These are phyloP conservation scores for Aradophagus sp. DNA, from an alignment of 1,140 invertebrate genomes.

Conservation along the genomic window DNA sequence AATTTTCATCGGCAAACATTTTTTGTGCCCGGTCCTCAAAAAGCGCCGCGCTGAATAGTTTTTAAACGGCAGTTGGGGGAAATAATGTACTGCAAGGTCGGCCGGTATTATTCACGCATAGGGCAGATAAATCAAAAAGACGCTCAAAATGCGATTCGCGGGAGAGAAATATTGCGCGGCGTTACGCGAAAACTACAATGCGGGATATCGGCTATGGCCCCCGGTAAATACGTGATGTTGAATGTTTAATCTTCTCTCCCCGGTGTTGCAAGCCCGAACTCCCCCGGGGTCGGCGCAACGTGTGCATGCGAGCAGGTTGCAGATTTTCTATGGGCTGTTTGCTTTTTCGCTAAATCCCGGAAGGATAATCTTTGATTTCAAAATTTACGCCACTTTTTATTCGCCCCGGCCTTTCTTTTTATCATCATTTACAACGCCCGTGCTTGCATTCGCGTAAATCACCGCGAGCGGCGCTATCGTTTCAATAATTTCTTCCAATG, in stretches of 20 bases:
- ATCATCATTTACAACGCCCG: no score
- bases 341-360: conserved; percentile 39
- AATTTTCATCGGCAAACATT: no score
- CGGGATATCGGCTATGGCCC: conserved; percentile 62
- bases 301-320: conserved; percentile 52
- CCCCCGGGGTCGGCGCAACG: conserved; percentile 54
- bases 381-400: conserved; percentile 26
- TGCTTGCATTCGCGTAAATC: no score
- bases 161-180: conserved; percentile 50
- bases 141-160: conserved; percentile 58
- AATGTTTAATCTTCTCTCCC: conserved; percentile 65
- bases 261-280: conserved; percentile 56
- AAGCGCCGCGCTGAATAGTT: conserved; percentile 9
- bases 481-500: no score
- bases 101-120: conserved; percentile 49
- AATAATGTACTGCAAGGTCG: conserved; percentile 49
- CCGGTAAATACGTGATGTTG: conserved; percentile 64
- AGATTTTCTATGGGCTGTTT: conserved; percentile 55
- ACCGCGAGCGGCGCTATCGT: no score
- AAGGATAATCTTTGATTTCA: conserved; percentile 52
- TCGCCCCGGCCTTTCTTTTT: conserved; percentile 10
- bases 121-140: conserved; percentile 56
- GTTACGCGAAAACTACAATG: conserved; percentile 57
- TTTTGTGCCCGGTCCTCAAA: no score
- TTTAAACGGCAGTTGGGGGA: conserved; percentile 28